These are phyloP conservation scores for Sebastes matsubarae DNA, from an alignment of 2,797 vertebrate species.

Conservation along the genomic window DNA sequence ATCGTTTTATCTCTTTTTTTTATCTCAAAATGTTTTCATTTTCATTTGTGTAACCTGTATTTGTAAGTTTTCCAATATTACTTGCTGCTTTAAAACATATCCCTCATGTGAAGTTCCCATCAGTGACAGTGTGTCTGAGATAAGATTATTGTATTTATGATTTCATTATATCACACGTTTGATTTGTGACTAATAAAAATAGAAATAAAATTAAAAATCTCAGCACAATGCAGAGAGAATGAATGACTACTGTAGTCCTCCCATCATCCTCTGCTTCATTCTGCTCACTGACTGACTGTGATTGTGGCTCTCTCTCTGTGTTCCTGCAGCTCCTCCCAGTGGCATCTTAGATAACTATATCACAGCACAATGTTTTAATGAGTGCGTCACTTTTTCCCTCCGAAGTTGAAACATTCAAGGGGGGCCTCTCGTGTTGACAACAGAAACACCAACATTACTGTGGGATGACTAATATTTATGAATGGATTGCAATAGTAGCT, in stretches of 20 bases:
- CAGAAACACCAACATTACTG: conserved; percentile 24
- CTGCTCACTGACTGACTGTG: not conserved
- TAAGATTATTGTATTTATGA: not conserved
- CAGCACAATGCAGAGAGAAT: not conserved
- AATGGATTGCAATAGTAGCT: conserved; percentile 19
- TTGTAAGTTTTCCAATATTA: not conserved
- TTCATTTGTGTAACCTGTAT: not conserved
- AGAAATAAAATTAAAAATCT: not conserved
- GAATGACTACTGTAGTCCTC: not conserved
- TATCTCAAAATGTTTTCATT: not conserved
- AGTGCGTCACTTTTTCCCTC: conserved; percentile 42
- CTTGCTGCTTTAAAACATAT: not conserved
- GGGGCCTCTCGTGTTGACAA: not conserved
- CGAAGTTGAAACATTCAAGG: not conserved
- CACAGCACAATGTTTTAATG: not conserved
- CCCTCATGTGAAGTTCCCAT: not conserved
- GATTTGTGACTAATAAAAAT: not conserved
- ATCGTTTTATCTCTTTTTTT: not conserved
- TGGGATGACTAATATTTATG: conserved; percentile 49
- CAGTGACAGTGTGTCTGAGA: not conserved
- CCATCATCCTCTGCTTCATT: not conserved
- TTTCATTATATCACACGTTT: not conserved
- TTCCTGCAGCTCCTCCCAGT: conserved; percentile 56
- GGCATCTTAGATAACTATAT: conserved; percentile 1
- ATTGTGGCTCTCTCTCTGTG: not conserved